Evolutionary conservation across 2,113 vertebrate genomes (phyloP).

Genomic region (Psephotus haematonotus): DNA sequence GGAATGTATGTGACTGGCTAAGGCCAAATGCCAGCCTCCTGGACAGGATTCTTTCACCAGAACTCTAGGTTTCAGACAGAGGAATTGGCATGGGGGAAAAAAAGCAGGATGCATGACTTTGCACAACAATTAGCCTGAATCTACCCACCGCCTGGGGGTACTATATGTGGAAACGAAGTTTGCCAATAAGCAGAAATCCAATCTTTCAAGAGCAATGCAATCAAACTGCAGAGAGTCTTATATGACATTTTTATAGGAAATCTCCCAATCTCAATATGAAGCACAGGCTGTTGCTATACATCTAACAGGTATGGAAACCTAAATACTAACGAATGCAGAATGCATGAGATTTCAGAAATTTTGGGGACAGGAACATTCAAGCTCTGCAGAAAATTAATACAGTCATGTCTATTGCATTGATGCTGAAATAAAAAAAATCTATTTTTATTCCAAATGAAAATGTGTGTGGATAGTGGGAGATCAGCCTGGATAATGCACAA

Average conservation of each 20-base stretch:
- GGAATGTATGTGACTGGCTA: background rate
- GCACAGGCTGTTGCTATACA: background rate
- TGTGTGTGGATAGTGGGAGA: accelerated
- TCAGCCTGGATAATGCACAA: background rate
- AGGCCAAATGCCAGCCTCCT: background rate
- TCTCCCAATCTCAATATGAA: background rate
- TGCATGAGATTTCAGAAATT: background rate
- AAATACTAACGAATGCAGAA: background rate
- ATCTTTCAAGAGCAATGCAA: background rate
- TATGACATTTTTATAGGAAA: background rate
- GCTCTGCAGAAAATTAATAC: background rate
- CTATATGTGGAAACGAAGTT: background rate
- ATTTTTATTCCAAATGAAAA: background rate
- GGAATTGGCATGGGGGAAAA: background rate
- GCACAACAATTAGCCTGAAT: background rate
- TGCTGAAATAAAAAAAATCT: background rate
- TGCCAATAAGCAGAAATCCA: background rate
- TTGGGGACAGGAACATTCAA: background rate
- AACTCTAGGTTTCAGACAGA: background rate
- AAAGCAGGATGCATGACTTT: background rate
- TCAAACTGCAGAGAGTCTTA: background rate
- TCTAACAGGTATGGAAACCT: background rate
- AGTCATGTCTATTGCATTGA: background rate
- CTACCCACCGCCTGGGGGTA: background rate
- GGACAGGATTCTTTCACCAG: background rate